phyloP scores from a whole-genome alignment of 2,888 invertebrate genomes.

The Pelosia muscerda region DNA sequence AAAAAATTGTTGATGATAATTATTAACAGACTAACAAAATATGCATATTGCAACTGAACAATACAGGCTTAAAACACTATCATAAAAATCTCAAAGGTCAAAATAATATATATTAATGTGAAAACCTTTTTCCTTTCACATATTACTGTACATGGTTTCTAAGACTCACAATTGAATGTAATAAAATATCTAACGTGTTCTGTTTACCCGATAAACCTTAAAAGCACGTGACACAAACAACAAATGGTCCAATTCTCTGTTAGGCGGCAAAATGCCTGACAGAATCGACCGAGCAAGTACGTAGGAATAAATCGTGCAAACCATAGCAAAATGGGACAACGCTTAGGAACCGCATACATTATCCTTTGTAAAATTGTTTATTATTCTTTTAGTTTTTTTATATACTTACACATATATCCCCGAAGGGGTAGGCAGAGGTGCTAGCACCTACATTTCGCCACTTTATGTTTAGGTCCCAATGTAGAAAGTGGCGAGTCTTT shows the following conservation, averaged over 20 bases:
- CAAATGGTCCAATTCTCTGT: constrained; percentile 38
- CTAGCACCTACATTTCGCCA: too few relatives aligned
- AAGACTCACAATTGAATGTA: constrained; percentile 14
- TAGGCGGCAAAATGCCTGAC: constrained; percentile 35
- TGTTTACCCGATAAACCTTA: constrained; percentile 41
- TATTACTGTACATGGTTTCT: background rate
- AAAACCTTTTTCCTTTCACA: background rate
- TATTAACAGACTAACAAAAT: too few relatives aligned
- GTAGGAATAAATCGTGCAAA: constrained; percentile 41
- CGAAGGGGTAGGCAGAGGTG: too few relatives aligned
- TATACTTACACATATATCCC: too few relatives aligned
- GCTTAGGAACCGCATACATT: constrained; percentile 18
- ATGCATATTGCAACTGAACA: background rate
- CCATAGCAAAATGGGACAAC: constrained; percentile 24
- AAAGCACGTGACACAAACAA: constrained; percentile 35
- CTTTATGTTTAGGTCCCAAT: too few relatives aligned
- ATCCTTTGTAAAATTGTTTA: background rate
- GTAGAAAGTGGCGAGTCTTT: too few relatives aligned
- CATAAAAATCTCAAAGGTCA: background rate
- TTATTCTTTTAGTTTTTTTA: too few relatives aligned
- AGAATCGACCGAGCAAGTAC: constrained; percentile 36
- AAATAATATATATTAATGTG: background rate
- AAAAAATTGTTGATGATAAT: too few relatives aligned
- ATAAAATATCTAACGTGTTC: constrained; percentile 24
- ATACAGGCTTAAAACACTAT: background rate